These are phyloP conservation scores for Microcebus murinus DNA, from an alignment of 2,113 vertebrate species.

Conservation along the genomic window DNA sequence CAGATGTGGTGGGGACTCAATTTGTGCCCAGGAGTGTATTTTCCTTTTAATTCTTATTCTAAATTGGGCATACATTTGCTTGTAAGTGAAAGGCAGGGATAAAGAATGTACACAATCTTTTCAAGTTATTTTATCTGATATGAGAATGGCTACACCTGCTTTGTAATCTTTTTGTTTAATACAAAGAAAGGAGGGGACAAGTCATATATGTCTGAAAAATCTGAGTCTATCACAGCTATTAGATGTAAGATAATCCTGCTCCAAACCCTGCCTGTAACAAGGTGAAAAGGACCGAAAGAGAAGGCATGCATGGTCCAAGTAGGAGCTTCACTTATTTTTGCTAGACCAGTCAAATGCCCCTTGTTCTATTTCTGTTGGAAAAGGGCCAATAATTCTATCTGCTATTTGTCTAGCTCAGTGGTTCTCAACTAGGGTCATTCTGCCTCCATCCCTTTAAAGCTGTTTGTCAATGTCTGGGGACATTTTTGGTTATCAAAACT, in stretches of 20 bases:
- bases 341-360: not conserved
- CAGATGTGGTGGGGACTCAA: not conserved
- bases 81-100: not conserved
- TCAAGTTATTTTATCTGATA: too few species aligned
- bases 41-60: not conserved
- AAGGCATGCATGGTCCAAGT: not conserved
- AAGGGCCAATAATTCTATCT: not conserved
- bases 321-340: not conserved
- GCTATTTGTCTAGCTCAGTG: not conserved
- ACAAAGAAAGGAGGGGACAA: not conserved
- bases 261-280: not conserved
- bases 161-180: not conserved
- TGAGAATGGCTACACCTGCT: too few species aligned
- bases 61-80: not conserved
- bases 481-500: not conserved
- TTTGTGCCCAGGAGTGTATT: not conserved
- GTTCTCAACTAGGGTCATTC: too few species aligned
- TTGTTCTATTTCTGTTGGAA: not conserved
- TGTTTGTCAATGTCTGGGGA: not conserved
- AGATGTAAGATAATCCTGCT: not conserved
- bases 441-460: too few species aligned
- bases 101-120: not conserved
- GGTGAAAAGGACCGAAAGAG: not conserved
- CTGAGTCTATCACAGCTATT: not conserved
- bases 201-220: not conserved